Evolutionary conservation across 2,113 vertebrate species (phyloP), one percentile per base, ranked within the genome.

Genomic region (Salvator merianae): DNA sequence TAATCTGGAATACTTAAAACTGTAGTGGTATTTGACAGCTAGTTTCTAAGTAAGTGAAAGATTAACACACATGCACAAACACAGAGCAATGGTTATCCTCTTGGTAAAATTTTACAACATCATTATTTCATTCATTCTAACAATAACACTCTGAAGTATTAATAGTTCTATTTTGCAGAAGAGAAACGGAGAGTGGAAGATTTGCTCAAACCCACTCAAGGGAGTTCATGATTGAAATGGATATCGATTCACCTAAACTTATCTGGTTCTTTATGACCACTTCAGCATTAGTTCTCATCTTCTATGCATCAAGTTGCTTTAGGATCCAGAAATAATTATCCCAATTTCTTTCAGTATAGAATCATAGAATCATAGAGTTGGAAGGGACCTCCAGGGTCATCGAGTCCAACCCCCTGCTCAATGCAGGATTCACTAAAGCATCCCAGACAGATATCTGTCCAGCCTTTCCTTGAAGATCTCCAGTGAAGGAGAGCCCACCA

Each of bases 21-120:
- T 75, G 30, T 62, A 76, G 73, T 43, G 83, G 53, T 79, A 85
- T 90, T 90, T 86, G 88, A 82, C 81, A 78, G 34, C 66, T 53
- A 26, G 77, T 85, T 90, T 87, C 85, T n/a, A 83, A 83, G 77
- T 71, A 89, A 90, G 85, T 24, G 76, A 84, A 91, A 77, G 22
- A 82, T 77, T 65, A 89, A 20, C 74, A 85, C 3, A 81, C 30
- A 83, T 83, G 77, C 86, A 84, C 30, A 81, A 77, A 77, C 9
- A 77, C 10, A 26, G 1, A 30, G 36, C 59, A 8, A 81, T 65
- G 18, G 70, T 47, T 87, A 62, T 77, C 30, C 26, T 59, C 34
- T 32, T n/a, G 3, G 28, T 53, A 59, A 59, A 68, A 72, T 62
- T 72, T 71, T 72, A 70, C 53, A 22, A 76, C 16, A 32, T 55